Conservation (phyloP, 92 coral and sea anemone genomes). For the Palythoa heliodiscus region DNA sequence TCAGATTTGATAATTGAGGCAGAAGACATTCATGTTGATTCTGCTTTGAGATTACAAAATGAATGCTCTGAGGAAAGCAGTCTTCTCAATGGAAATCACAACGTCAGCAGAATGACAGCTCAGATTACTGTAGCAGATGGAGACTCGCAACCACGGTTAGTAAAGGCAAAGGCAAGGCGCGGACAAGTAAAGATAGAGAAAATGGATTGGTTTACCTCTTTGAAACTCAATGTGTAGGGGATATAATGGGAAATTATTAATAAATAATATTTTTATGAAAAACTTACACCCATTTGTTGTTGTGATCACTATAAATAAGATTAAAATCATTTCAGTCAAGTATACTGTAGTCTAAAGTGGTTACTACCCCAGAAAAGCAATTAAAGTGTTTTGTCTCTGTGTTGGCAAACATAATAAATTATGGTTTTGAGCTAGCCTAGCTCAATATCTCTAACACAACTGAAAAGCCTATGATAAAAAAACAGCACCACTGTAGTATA, state of each 20-base stretch:
- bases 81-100: not conserved
- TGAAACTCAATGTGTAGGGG: constrained; percentile 1
- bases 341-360: no score
- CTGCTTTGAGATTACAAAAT: not conserved
- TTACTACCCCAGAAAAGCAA: no score
- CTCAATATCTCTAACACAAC: no score
- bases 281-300: not conserved
- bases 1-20: constrained; percentile 25
- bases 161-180: constrained; percentile 7
- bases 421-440: no score
- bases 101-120: constrained; percentile 1
- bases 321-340: no score
- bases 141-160: not conserved
- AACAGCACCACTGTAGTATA: no score
- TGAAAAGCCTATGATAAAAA: no score
- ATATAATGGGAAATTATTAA: not conserved
- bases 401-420: no score
- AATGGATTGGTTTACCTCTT: constrained; percentile 34
- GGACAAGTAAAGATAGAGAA: constrained; percentile 34
- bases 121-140: not conserved
- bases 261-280: not conserved
- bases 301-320: no score
- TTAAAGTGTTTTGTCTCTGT: no score
- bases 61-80: not conserved
- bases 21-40: constrained; percentile 12